Evolutionary conservation across 2,888 invertebrate genomes (phyloP), one percentile per base, ranked within the genome.

Genomic region (Drosophila niveifrons): DNA sequence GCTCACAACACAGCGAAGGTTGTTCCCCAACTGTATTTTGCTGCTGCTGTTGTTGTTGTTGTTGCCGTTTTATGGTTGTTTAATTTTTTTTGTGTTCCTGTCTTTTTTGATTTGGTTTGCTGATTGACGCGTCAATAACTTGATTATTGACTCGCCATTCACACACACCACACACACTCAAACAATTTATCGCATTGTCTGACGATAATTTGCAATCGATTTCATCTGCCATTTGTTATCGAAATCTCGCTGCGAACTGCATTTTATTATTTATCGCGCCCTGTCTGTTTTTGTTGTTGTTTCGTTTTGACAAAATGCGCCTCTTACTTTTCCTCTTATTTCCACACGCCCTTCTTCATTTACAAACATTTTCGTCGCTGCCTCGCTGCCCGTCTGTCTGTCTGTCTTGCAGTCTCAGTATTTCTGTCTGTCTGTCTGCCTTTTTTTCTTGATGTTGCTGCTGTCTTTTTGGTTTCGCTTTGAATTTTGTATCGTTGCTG

Each of bases 321-420:
- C 58, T 65, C 53, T 72, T 58, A 66, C 58, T 59, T 58, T 31
- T 64, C 59, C 44, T 48, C 66, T 57, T 72, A 52, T 72, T 31
- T 51, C 43, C 34, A 9, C 51, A 59, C 73, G 76, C 73, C 77
- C 77, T 74, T 74, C 77, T 76, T 66, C 77, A 70, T 66, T 66
- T 44, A 47, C 58, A 56, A 58, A 58, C 58, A 55, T 47, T 82
- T 78, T 82, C 39, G 15, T 69, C 43, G 64, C 71, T 75, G 56
- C 44, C 44, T 58, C 39, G 57, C 34, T 28, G 53, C n/a, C n/a
- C n/a, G 4, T 36, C 50, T 34, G 10, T 41, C 29, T 29, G 11
- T 15, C 53, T 41, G 23, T 6, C 39, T 13, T 44, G 11, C 23
- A 6, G 23, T 23, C 23, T 23, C 23, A 23, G 23, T 23, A 6